Evolutionary conservation across 2,113 vertebrate genomes (phyloP).

Genomic region (Cavia aperea): DNA sequence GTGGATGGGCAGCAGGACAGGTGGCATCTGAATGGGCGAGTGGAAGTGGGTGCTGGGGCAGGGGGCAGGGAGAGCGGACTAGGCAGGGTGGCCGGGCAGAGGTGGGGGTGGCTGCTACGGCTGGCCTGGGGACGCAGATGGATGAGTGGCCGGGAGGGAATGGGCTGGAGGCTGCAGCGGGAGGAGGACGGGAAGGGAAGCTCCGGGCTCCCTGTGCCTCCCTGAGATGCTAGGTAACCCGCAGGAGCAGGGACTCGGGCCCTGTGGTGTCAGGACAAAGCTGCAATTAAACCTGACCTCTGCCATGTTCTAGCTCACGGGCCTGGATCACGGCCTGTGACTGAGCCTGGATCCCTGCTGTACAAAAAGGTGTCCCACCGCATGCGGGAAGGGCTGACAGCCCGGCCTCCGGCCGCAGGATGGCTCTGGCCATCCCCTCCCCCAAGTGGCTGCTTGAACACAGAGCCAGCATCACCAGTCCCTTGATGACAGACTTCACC

Average conservation of each 20-base stretch:
- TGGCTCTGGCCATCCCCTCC: neutral
- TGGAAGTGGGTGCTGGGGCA: neutral
- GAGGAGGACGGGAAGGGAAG: neutral
- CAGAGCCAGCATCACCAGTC: neutral
- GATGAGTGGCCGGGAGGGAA: no score
- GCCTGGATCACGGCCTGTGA: neutral
- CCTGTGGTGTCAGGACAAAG: neutral
- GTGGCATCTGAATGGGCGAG: neutral
- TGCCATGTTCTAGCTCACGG: neutral
- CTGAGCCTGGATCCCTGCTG: neutral
- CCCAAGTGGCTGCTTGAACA: neutral
- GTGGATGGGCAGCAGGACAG: neutral
- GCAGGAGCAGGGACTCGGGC: neutral
- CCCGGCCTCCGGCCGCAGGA: neutral
- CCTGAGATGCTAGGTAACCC: neutral
- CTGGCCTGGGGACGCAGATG: neutral
- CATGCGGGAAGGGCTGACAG: neutral
- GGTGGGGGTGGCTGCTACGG: neutral
- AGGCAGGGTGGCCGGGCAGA: neutral
- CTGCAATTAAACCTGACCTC: neutral
- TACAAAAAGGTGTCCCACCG: neutral
- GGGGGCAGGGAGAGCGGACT: fast-evolving
- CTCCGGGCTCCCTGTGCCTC: neutral
- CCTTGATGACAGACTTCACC: neutral
- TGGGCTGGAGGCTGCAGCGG: no score